Base-by-base conservation (phyloP, 2,797 vertebrate species). In the Alfaro cultratus region DNA sequence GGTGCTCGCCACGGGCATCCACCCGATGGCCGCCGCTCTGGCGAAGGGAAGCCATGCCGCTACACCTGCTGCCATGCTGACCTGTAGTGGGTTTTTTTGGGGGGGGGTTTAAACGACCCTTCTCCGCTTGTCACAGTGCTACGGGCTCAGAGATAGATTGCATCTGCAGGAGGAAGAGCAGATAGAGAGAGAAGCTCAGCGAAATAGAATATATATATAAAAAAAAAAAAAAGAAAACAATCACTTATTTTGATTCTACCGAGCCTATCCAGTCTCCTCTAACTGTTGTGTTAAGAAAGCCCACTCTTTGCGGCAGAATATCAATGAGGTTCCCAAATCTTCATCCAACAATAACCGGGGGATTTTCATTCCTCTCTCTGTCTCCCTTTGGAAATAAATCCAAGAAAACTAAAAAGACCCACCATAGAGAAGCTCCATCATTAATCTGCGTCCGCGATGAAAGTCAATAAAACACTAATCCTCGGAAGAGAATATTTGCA, bases 31-130 rank as follows among this genome's bases (percentile, higher is more conserved):
- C 1, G 98, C 98, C 41, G 98, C 98, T 87, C 97, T 96, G 83
- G 98, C 98, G 84, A 99, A 99, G 26, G 98, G 98, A 84, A 99
- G 95, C 98, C 98, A 99, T 3, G 97, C 97, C 89, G 97, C 98
- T 76, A 98, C 97, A 82, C 97, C 98, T 67, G 98, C 98, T 67
- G 98, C 98, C 98, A 99, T 99, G 91, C 92, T 95, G 93, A 94
- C 91, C 93, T 92, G 51, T 80, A 75, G 87, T 90, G 88, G 34
- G 4, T 46, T 1, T 46, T 47, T 18, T 6, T 15, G n/a, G n/a
- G n/a, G n/a, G n/a, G n/a, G n/a, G n/a, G 82, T 89, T 60, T 82
- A 83, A 82, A 85, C 81, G 86, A 90, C 87, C 91, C 93, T 39
- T 86, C 87, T 93, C 92, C 77, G 86, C 79, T 83, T 91, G 88